Evolutionary conservation across 2,797 vertebrate species (phyloP).

Genomic region (Smutsia gigantea): DNA sequence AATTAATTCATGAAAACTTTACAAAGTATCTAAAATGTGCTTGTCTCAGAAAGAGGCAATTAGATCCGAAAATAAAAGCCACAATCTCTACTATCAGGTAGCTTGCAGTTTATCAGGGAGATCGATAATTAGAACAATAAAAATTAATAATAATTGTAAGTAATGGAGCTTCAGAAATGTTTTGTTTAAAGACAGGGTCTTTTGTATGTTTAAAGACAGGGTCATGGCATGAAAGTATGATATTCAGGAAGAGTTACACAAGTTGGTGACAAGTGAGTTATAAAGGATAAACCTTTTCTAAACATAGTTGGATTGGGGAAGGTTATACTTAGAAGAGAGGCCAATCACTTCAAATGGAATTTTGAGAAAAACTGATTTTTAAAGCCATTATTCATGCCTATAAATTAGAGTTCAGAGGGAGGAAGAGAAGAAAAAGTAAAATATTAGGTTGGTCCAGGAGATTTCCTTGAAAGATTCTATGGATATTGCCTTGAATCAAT

Average conservation of each 20-base stretch:
- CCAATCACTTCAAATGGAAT: not conserved
- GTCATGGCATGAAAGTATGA: not conserved
- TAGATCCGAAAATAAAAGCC: not conserved
- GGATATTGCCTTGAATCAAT: not conserved
- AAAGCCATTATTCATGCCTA: not conserved
- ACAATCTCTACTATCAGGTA: not conserved
- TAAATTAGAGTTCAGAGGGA: not conserved
- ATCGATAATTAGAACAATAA: not conserved
- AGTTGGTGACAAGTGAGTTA: not conserved
- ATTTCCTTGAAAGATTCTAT: not conserved
- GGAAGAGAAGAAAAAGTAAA: not conserved
- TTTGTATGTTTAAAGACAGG: not conserved
- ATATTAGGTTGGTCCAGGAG: not conserved
- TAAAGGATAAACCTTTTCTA: not conserved
- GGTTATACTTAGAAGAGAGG: not conserved
- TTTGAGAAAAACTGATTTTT: not conserved
- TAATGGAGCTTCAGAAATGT: not conserved
- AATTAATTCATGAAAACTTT: not conserved
- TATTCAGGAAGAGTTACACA: not conserved
- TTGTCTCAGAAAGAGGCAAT: not conserved
- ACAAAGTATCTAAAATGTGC: not conserved
- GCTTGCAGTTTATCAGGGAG: not conserved
- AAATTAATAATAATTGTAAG: not conserved
- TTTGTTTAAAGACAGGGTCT: not conserved
- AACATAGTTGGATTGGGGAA: not conserved